Evolutionary conservation across 2,113 vertebrate species (phyloP).

Genomic region (Eonycteris spelaea): DNA sequence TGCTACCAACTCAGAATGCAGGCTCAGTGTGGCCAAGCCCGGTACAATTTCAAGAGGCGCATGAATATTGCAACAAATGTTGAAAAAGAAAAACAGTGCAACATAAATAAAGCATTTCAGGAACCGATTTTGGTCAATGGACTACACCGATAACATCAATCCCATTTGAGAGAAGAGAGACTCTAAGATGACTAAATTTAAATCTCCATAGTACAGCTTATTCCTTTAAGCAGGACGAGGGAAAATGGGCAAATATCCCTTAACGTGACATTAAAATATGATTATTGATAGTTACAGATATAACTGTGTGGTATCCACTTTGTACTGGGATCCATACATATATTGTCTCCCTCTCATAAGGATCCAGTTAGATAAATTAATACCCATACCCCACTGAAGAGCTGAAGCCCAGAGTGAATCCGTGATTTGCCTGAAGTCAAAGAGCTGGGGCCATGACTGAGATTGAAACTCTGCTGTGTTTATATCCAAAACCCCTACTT

Average conservation of each 20-base stretch:
- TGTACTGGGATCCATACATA: background rate
- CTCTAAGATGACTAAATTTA: background rate
- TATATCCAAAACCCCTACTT: background rate
- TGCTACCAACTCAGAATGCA: background rate
- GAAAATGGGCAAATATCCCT: background rate
- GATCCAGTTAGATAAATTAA: background rate
- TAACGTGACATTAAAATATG: background rate
- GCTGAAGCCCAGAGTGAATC: background rate
- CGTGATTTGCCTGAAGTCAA: background rate
- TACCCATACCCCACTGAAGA: background rate
- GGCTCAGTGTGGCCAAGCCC: accelerated
- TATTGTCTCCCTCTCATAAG: background rate
- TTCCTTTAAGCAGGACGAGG: background rate
- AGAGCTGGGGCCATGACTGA: background rate
- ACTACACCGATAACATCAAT: background rate
- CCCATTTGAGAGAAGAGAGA: background rate
- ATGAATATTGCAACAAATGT: background rate
- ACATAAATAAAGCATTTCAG: background rate
- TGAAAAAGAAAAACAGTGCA: background rate
- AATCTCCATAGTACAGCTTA: background rate
- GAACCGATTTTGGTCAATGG: background rate
- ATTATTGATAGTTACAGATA: background rate
- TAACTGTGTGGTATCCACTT: background rate
- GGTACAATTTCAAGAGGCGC: background rate
- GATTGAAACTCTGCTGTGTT: background rate